Conservation (phyloP, 2,888 invertebrate genomes). For the Calliopum simillimum region DNA sequence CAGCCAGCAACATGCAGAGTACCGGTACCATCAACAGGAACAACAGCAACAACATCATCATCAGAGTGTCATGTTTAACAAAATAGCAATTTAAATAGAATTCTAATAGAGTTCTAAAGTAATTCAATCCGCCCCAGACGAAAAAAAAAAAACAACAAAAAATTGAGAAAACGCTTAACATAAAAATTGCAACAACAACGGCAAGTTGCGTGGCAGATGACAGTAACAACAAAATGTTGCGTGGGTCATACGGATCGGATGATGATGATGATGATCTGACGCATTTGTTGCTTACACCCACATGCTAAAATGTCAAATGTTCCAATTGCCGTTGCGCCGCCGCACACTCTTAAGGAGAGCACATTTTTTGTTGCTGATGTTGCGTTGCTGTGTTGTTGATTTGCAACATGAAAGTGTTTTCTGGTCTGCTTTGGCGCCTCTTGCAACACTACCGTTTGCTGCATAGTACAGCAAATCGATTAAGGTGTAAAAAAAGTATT, state of each 20-base stretch:
- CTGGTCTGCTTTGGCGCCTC: conserved; percentile 14
- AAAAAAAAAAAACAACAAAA: neutral
- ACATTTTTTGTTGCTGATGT: neutral
- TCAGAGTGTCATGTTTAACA: conserved; percentile 44
- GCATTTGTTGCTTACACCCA: conserved; percentile 21
- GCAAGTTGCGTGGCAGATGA: neutral
- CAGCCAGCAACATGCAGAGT: conserved; percentile 41
- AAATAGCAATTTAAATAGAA: conserved; percentile 44
- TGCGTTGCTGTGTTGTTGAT: neutral
- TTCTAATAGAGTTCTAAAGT: conserved; percentile 32
- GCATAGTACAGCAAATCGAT: neutral
- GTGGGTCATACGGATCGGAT: conserved; percentile 20
- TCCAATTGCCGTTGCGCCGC: neutral
- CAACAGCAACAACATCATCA: conserved; percentile 38
- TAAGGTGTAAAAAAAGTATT: too few species aligned
- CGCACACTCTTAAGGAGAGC: too few species aligned
- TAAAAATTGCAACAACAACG: neutral
- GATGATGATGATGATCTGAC: conserved; percentile 7
- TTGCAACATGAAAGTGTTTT: conserved; percentile 8
- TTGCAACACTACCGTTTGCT: conserved; percentile 1
- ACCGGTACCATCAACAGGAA: conserved; percentile 24
- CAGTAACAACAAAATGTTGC: conserved; percentile 16
- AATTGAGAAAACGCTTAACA: neutral
- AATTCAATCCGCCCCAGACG: conserved; percentile 16
- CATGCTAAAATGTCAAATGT: neutral